Evolutionary conservation across 2,113 vertebrate species (phyloP).

Genomic region (Ceyx melanurus): DNA sequence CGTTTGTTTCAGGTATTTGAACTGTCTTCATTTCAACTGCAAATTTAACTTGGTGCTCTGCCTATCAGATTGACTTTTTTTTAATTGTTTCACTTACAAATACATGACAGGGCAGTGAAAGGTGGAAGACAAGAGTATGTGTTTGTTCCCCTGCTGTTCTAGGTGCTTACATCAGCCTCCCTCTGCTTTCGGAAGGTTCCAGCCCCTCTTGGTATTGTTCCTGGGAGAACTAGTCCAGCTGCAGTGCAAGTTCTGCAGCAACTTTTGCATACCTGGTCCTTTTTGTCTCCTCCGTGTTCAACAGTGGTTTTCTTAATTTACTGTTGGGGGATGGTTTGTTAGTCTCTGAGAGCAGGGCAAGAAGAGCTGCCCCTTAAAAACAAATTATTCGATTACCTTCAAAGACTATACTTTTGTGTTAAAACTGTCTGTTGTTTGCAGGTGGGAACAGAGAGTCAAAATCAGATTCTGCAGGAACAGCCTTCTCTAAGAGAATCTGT

Average conservation of each 20-base stretch:
- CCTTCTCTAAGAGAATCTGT: slow-evolving; percentile 85
- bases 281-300: neutral
- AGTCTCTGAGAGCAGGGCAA: neutral
- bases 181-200: neutral
- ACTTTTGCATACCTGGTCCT: neutral
- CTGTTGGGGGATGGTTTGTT: neutral
- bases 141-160: neutral
- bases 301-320: neutral
- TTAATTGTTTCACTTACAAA: neutral
- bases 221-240: neutral
- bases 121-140: too few relatives aligned
- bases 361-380: neutral
- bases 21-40: neutral
- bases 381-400: neutral
- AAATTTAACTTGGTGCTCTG: neutral
- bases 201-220: neutral
- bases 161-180: neutral
- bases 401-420: neutral
- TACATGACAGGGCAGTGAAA: too few relatives aligned
- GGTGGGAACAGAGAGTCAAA: slow-evolving; percentile 88
- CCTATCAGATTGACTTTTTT: neutral
- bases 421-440: slow-evolving; percentile 66
- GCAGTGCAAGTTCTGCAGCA: neutral
- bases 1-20: slow-evolving; percentile 90
- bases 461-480: slow-evolving; percentile 88